Conservation (phyloP, 2,888 invertebrate species). For the Arenicola marina region DNA sequence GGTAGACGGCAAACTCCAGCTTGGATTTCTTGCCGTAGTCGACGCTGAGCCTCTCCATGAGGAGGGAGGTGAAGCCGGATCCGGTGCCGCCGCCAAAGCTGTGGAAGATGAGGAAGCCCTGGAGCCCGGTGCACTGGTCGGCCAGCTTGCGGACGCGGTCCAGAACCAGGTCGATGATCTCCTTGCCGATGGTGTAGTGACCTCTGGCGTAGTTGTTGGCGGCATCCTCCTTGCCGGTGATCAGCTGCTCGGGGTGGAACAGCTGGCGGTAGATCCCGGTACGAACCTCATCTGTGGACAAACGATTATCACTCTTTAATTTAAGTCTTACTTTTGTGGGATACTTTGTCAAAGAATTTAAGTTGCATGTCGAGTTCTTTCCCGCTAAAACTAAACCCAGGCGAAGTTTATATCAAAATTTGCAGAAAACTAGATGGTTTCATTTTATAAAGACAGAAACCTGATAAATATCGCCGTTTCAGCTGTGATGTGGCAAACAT, state of each 20-base stretch:
- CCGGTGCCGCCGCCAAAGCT: constrained; percentile 89
- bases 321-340: too few species aligned
- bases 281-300: constrained; percentile 32
- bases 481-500: too few species aligned
- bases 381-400: too few species aligned
- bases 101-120: constrained; percentile 84
- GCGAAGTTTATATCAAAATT: too few species aligned
- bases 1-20: constrained; percentile 67
- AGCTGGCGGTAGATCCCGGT: constrained; percentile 33
- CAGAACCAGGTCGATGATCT: constrained; percentile 41
- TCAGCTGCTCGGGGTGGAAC: constrained; percentile 73
- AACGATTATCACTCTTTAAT: too few species aligned
- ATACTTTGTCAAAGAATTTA: too few species aligned
- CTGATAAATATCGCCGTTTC: too few species aligned
- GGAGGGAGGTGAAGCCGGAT: constrained; percentile 83
- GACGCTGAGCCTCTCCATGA: too few species aligned
- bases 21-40: too few species aligned
- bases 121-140: constrained; percentile 77
- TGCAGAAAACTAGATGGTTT: too few species aligned
- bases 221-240: constrained; percentile 95
- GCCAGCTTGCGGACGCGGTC: constrained; percentile 66
- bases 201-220: constrained; percentile 70
- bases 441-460: too few species aligned
- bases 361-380: too few species aligned
- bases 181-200: constrained; percentile 45